Percentiles rank a stretch among this genome's conserved stretches.
phyloP scores from a whole-genome alignment of 2,113 vertebrate genomes.

The Onychostoma macrolepis region DNA sequence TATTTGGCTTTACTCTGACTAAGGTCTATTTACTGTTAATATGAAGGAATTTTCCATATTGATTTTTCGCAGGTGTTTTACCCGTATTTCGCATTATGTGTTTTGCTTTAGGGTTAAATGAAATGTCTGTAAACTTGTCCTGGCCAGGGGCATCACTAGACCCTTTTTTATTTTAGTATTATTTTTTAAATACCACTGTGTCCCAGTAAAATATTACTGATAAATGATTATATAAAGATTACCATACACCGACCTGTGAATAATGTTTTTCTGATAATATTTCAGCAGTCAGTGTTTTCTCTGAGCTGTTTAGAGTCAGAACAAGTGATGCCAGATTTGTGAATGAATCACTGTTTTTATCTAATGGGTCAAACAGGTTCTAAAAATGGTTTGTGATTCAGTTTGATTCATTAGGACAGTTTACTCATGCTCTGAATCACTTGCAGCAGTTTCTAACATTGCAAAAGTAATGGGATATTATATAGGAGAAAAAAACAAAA shows the following conservation, averaged over 20 bases:
- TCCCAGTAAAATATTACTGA: not conserved
- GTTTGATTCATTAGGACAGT: not conserved
- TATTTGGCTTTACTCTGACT: not conserved
- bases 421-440: not conserved
- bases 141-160: not conserved
- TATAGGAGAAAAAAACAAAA: too few relatives aligned
- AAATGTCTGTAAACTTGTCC: not conserved
- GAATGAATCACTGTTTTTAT: not conserved
- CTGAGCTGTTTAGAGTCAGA: not conserved
- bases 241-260: not conserved
- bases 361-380: too few relatives aligned
- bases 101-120: not conserved
- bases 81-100: not conserved
- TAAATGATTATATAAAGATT: not conserved
- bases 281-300: not conserved
- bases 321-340: not conserved
- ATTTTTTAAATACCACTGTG: not conserved
- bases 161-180: too few relatives aligned
- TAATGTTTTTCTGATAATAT: not conserved
- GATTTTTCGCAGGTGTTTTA: not conserved
- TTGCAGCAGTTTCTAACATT: not conserved
- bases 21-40: not conserved
- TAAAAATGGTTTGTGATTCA: not conserved
- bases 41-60: not conserved
- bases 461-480: not conserved